Conservation (phyloP, 2,888 invertebrate genomes). For the Alsophila aescularia region DNA sequence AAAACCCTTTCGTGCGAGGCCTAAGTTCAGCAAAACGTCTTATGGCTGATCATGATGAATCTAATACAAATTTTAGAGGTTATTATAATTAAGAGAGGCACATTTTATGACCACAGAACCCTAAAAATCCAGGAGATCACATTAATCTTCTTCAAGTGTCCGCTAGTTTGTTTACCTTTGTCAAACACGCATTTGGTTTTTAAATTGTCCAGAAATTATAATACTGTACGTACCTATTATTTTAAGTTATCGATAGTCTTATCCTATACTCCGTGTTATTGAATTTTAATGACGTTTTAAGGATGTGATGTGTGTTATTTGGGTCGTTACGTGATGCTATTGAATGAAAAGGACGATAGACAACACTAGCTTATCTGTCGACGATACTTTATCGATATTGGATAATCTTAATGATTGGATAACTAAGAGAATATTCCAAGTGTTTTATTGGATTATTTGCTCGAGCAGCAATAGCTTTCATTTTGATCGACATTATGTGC, state of each 20-base stretch:
- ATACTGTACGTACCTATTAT: constrained; percentile 18
- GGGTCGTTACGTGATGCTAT: neutral
- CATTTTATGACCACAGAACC: constrained; percentile 32
- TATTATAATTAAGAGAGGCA: no score
- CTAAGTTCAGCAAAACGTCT: no score
- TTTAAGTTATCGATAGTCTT: constrained; percentile 25
- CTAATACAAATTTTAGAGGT: no score
- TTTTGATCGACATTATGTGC: no score
- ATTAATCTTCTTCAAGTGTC: constrained; percentile 72
- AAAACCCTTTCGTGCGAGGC: no score
- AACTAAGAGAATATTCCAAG: no score
- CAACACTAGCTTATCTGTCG: neutral
- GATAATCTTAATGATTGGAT: neutral
- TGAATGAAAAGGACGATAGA: neutral
- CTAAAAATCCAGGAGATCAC: constrained; percentile 36
- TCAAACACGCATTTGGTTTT: constrained; percentile 68
- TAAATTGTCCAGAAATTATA: constrained; percentile 36
- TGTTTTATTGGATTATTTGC: neutral
- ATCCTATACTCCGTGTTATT: constrained; percentile 23
- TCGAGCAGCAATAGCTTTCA: no score
- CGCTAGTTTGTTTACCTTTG: constrained; percentile 67
- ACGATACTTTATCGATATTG: neutral
- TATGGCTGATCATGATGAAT: no score
- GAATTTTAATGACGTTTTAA: constrained; percentile 19
- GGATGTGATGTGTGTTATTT: constrained; percentile 9